phyloP scores from a whole-genome alignment of 2,113 vertebrate genomes.

The Gymnarchus niloticus region DNA sequence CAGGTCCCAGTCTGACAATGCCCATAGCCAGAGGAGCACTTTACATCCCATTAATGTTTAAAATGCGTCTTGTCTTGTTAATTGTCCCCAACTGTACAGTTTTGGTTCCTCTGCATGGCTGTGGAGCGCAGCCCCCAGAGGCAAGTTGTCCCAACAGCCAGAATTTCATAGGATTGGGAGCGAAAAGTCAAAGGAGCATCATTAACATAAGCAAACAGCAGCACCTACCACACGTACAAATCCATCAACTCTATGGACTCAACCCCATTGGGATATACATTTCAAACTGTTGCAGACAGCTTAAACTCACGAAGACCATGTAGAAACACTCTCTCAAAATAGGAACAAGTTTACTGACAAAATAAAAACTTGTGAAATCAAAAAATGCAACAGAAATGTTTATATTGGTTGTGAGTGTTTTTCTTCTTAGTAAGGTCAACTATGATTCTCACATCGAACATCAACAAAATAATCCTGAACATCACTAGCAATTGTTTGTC shows the following conservation, averaged over 20 bases:
- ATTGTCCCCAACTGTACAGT: conserved; percentile 41
- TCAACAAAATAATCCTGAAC: background rate
- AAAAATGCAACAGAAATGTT: background rate
- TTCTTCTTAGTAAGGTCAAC: background rate
- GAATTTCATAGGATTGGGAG: background rate
- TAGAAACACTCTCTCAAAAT: background rate
- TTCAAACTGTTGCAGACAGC: background rate
- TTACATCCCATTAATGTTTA: conserved; percentile 57
- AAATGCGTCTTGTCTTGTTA: conserved; percentile 51
- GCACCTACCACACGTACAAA: background rate
- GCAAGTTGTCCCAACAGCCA: background rate
- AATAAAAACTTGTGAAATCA: background rate
- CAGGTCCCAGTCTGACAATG: conserved; percentile 46
- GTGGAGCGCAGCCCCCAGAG: background rate
- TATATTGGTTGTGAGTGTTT: background rate
- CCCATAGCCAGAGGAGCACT: conserved; percentile 40
- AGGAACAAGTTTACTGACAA: background rate
- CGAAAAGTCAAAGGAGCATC: background rate
- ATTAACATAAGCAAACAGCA: background rate
- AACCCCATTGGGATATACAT: background rate
- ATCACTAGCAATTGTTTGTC: background rate
- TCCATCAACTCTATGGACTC: background rate
- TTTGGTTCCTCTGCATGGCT: conserved; percentile 26
- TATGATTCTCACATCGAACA: background rate
- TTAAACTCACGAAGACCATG: background rate